These are phyloP conservation scores for Parthenolecanium corni DNA, from an alignment of 2,888 invertebrate species.

Conservation along the genomic window DNA sequence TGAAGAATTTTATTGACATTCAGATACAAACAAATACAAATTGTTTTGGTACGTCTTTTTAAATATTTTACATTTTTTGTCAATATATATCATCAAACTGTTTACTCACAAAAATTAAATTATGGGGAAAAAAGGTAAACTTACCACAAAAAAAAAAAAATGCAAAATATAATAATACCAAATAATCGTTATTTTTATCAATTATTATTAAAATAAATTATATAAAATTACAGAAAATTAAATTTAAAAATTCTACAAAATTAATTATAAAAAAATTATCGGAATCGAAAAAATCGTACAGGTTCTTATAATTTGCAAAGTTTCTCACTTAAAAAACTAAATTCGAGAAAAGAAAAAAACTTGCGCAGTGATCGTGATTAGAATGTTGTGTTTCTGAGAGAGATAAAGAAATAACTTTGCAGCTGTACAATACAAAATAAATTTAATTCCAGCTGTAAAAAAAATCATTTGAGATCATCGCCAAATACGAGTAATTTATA, in stretches of 20 bases:
- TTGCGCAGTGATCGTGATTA: background rate
- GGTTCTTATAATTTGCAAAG: background rate
- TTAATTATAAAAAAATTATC: slow-evolving; percentile 12
- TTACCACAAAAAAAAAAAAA: too few relatives aligned
- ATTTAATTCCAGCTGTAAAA: background rate
- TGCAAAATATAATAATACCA: too few relatives aligned
- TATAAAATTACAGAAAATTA: slow-evolving; percentile 21
- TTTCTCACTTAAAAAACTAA: background rate
- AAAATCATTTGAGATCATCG: slow-evolving; percentile 18
- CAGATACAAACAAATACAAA: slow-evolving; percentile 25
- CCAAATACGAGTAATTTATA: background rate
- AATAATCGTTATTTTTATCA: too few relatives aligned
- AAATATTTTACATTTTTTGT: slow-evolving; percentile 17
- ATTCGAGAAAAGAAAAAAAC: background rate
- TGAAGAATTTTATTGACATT: slow-evolving; percentile 27
- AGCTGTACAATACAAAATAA: background rate
- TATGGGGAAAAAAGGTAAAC: background rate
- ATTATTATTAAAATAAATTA: background rate
- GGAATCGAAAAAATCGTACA: background rate
- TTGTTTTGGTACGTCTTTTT: slow-evolving; percentile 18
- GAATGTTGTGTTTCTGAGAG: background rate
- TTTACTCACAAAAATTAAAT: slow-evolving; percentile 6
- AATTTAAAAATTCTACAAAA: slow-evolving; percentile 24
- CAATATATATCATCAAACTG: slow-evolving; percentile 13
- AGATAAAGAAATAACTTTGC: background rate